A percentile compares a stretch with the other conserved stretches of the same genome.
phyloP scores from a whole-genome alignment of 2,113 vertebrate genomes.

The Lycaon pictus region DNA sequence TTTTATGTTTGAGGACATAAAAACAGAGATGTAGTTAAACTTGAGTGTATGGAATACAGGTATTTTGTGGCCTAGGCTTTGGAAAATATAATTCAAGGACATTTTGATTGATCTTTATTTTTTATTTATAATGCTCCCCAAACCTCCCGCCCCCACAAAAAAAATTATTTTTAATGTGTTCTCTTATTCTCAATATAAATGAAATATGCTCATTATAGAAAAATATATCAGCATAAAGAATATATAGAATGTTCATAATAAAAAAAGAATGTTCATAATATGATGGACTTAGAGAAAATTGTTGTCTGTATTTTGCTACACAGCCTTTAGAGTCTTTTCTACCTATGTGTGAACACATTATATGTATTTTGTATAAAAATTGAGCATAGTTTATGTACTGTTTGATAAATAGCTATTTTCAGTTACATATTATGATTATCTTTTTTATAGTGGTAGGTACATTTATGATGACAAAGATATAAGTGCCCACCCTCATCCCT shows the following conservation, averaged over 20 bases:
- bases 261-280: not conserved
- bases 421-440: not conserved
- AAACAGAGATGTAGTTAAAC: slow-evolving; percentile 20
- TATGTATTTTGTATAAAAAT: slow-evolving; percentile 34
- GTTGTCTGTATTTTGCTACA: not conserved
- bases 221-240: not conserved
- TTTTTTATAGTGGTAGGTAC: slow-evolving; percentile 41
- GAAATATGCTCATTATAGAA: slow-evolving; percentile 43
- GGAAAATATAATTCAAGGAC: not conserved
- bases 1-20: slow-evolving; percentile 30
- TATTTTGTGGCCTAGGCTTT: slow-evolving; percentile 44
- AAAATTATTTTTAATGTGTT: slow-evolving; percentile 37
- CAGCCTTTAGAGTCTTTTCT: slow-evolving; percentile 6
- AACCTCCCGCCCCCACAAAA: not conserved
- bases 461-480: slow-evolving; percentile 7
- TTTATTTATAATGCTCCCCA: not conserved
- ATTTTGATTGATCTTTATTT: slow-evolving; percentile 54
- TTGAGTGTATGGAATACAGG: not conserved
- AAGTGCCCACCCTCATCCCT: not conserved
- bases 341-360: not conserved
- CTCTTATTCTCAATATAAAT: slow-evolving; percentile 45
- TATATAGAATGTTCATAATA: slow-evolving; percentile 1
- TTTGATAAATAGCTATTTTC: slow-evolving; percentile 40
- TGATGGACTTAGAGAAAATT: not conserved
- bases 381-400: slow-evolving; percentile 21